These are phyloP conservation scores for Mormyrops attenuatus DNA, from an alignment of 2,797 vertebrate genomes.

Conservation along the genomic window DNA sequence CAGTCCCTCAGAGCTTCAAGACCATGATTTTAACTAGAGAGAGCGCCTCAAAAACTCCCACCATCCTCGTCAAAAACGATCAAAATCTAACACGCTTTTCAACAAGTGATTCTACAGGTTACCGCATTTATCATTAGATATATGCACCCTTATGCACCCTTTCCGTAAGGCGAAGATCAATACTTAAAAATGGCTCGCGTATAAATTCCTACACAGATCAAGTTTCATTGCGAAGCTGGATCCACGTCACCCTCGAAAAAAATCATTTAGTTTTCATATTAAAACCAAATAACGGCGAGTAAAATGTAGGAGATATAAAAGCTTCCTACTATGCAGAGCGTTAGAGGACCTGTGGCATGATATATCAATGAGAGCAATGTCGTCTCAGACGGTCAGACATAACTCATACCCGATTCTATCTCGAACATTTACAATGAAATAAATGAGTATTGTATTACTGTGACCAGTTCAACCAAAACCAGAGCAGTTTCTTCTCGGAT, in stretches of 20 bases:
- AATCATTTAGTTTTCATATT: not conserved
- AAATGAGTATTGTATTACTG: not conserved
- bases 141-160: not conserved
- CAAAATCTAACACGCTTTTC: not conserved
- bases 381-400: not conserved
- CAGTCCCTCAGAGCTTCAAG: not conserved
- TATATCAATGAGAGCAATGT: not conserved
- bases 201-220: not conserved
- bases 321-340: not conserved
- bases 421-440: not conserved
- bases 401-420: not conserved
- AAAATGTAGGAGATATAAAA: not conserved
- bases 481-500: not conserved
- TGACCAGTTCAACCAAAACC: not conserved
- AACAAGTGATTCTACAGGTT: not conserved
- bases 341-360: not conserved
- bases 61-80: not conserved
- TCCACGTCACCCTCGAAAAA: not conserved
- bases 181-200: not conserved
- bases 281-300: not conserved
- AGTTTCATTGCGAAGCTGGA: not conserved
- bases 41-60: not conserved
- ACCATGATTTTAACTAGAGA: not conserved
- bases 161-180: not conserved
- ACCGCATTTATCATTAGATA: not conserved